phyloP scores from a whole-genome alignment of 2,888 invertebrate species.

The Drosophila kuntzei region DNA sequence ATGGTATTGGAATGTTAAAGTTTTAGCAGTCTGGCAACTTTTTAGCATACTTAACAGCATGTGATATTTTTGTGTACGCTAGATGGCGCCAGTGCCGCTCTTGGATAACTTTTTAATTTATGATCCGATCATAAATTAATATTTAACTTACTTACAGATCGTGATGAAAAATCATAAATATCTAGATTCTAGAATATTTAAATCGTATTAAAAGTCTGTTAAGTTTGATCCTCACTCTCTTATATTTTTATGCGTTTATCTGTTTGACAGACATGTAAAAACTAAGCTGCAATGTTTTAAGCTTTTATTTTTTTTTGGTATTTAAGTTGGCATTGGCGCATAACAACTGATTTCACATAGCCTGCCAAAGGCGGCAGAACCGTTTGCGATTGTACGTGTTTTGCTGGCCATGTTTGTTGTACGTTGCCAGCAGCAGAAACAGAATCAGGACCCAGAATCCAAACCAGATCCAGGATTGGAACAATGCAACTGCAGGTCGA shows the following conservation, averaged over 20 bases:
- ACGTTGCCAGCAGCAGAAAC: slow-evolving; percentile 29
- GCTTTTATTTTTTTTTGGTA: slow-evolving; percentile 20
- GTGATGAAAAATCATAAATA: not conserved
- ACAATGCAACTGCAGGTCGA: slow-evolving; percentile 13
- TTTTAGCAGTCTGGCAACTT: not conserved
- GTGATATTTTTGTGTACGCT: not conserved
- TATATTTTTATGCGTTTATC: slow-evolving; percentile 13
- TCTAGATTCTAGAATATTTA: too few species aligned
- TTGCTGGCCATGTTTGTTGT: slow-evolving; percentile 52
- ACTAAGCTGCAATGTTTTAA: slow-evolving; percentile 34
- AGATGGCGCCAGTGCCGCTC: not conserved
- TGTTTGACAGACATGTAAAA: not conserved
- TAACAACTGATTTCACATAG: slow-evolving; percentile 53
- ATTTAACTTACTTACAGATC: not conserved
- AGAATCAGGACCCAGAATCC: not conserved
- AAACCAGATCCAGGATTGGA: not conserved
- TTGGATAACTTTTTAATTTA: not conserved
- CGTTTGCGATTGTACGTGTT: slow-evolving; percentile 41
- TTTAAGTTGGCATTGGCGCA: slow-evolving; percentile 24
- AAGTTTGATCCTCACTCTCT: not conserved
- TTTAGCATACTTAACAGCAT: not conserved
- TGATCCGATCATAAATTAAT: not conserved
- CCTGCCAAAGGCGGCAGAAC: slow-evolving; percentile 55
- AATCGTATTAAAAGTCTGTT: slow-evolving; percentile 15
- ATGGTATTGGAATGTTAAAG: not conserved